phyloP scores from a whole-genome alignment of 2,888 invertebrate genomes.

The Oscheius myriophilus region DNA sequence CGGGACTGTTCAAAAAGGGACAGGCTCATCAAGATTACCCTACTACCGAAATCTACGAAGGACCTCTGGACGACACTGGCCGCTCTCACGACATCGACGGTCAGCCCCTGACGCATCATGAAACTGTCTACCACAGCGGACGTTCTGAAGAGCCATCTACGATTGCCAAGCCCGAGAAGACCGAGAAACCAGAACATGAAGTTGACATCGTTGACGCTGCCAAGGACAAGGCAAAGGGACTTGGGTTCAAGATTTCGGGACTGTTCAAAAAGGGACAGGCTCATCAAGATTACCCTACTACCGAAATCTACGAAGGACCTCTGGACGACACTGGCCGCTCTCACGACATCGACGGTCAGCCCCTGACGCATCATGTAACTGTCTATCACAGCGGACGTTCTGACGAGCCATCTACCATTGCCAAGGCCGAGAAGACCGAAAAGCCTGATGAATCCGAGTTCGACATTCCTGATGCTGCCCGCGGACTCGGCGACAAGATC shows the following conservation, averaged over 20 bases:
- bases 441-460: too few relatives aligned
- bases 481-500: slow-evolving; percentile 33
- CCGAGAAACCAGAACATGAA: slow-evolving; percentile 1
- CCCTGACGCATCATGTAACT: background rate
- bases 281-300: slow-evolving; percentile 40
- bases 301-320: too few relatives aligned
- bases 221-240: too few relatives aligned
- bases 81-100: slow-evolving; percentile 32
- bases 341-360: too few relatives aligned
- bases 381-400: slow-evolving; percentile 33
- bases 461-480: background rate
- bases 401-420: background rate
- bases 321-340: too few relatives aligned
- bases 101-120: slow-evolving; percentile 36
- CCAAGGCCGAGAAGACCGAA: too few relatives aligned
- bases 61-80: slow-evolving; percentile 33
- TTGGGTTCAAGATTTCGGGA: slow-evolving; percentile 22
- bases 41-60: slow-evolving; percentile 32
- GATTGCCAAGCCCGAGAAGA: slow-evolving; percentile 6
- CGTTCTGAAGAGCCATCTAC: slow-evolving; percentile 26
- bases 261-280: slow-evolving; percentile 43
- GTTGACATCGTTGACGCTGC: slow-evolving; percentile 6
- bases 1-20: slow-evolving; percentile 50
- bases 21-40: slow-evolving; percentile 55
- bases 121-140: slow-evolving; percentile 41